A percentile compares a stretch with the other conserved stretches of the same genome.
Conservation (phyloP, 1,140 invertebrate genomes). For the Drosophila micromelanica region DNA sequence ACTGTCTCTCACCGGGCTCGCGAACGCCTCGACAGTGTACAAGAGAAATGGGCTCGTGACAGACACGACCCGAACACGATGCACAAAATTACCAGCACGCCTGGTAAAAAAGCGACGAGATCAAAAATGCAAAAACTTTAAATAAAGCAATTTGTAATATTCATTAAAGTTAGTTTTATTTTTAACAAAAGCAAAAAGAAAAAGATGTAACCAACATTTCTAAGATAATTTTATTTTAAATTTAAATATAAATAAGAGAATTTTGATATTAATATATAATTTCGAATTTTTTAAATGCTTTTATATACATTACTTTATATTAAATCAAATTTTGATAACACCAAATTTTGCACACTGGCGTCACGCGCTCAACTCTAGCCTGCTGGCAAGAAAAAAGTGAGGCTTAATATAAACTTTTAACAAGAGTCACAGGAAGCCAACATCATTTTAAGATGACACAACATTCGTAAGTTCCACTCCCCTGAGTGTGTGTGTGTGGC, state of each 20-base stretch:
- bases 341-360: not conserved
- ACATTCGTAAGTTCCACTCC: conserved; percentile 43
- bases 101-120: too few relatives aligned
- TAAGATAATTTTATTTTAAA: too few relatives aligned
- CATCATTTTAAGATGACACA: conserved; percentile 57
- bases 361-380: conserved; percentile 4
- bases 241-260: too few relatives aligned
- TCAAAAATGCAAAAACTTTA: too few relatives aligned
- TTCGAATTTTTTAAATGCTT: too few relatives aligned
- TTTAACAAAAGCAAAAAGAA: too few relatives aligned
- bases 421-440: conserved; percentile 47
- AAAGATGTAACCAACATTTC: too few relatives aligned
- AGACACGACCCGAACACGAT: not conserved
- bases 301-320: too few relatives aligned
- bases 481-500: not conserved
- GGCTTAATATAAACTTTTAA: conserved; percentile 63
- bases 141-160: too few relatives aligned
- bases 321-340: not conserved
- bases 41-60: not conserved
- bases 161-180: too few relatives aligned
- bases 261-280: too few relatives aligned
- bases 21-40: conserved; percentile 4
- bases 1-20: not conserved
- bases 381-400: conserved; percentile 19
- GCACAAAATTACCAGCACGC: not conserved